phyloP scores from a whole-genome alignment of 2,888 invertebrate genomes.

The Chrysomela aeneicollis region DNA sequence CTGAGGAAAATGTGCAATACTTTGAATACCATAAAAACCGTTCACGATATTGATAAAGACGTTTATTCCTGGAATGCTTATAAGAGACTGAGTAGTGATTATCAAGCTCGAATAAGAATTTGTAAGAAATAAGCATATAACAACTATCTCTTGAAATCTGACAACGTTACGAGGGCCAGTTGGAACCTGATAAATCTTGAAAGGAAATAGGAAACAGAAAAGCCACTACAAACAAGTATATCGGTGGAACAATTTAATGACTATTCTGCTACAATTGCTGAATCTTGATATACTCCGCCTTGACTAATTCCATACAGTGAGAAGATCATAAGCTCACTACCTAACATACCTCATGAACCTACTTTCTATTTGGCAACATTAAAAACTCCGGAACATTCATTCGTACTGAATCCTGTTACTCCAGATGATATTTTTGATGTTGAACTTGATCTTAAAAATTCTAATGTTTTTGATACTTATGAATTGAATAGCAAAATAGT shows the following conservation, averaged over 20 bases:
- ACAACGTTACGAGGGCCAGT: not conserved
- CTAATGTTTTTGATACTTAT: too few species aligned
- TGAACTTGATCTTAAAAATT: too few species aligned
- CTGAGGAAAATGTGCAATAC: not conserved
- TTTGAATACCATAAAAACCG: not conserved
- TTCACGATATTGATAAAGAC: not conserved
- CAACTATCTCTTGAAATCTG: not conserved
- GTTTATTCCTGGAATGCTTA: not conserved
- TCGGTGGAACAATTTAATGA: not conserved
- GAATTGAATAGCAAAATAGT: too few species aligned
- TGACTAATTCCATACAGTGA: too few species aligned
- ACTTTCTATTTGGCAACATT: not conserved
- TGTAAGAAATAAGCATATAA: not conserved
- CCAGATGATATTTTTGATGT: too few species aligned
- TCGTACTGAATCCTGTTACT: not conserved
- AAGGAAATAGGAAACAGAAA: not conserved
- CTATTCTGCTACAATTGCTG: too few species aligned
- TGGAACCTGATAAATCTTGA: conserved; percentile 1
- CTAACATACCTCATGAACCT: conserved; percentile 1
- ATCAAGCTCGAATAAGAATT: not conserved
- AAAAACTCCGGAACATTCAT: not conserved
- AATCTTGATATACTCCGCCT: too few species aligned
- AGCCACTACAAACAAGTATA: not conserved
- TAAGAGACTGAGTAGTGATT: not conserved
- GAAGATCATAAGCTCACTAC: not conserved